These are phyloP conservation scores for Neogobius melanostomus DNA, from an alignment of 2,113 vertebrate genomes.

Conservation along the genomic window DNA sequence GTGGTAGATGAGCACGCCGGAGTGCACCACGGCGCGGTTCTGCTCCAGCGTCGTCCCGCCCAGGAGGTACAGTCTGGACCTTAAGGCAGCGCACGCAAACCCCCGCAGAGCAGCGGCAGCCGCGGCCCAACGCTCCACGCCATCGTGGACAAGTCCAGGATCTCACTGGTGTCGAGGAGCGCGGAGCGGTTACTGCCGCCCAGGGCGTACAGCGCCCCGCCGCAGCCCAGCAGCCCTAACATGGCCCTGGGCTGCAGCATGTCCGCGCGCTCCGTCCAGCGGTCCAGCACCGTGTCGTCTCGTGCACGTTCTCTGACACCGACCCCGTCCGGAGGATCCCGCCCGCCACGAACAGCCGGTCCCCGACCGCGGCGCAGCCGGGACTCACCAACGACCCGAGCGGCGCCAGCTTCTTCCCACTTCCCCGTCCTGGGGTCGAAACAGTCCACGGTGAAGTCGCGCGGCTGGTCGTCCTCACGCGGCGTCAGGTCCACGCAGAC, in stretches of 20 bases:
- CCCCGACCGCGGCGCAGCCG: conserved; percentile 76
- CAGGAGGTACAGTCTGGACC: conserved; percentile 79
- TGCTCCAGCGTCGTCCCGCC: conserved; percentile 81
- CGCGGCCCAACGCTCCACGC: conserved; percentile 52
- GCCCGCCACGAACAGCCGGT: conserved; percentile 79
- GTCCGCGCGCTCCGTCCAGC: conserved; percentile 75
- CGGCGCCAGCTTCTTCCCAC: conserved; percentile 81
- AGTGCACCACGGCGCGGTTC: conserved; percentile 78
- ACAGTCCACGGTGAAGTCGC: conserved; percentile 79
- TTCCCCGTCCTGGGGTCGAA: conserved; percentile 80
- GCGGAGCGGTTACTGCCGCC: conserved; percentile 78
- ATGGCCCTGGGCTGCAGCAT: conserved; percentile 76
- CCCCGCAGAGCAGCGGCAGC: conserved; percentile 64
- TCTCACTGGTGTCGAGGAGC: conserved; percentile 74
- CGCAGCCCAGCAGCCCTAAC: conserved; percentile 79
- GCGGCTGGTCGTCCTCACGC: conserved; percentile 71
- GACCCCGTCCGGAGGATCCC: conserved; percentile 76
- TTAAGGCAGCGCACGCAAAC: conserved; percentile 74
- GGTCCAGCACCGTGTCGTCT: conserved; percentile 77
- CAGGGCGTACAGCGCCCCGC: conserved; percentile 76
- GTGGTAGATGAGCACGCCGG: conserved; percentile 82
- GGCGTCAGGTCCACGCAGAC: conserved; percentile 81
- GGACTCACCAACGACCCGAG: conserved; percentile 79
- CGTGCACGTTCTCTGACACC: conserved; percentile 77
- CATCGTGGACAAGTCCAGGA: conserved; percentile 64